Percentiles rank a stretch among this genome's conserved stretches.
These are phyloP conservation scores for Hippocampus kuda DNA, from an alignment of 2,797 vertebrate genomes.

Conservation along the genomic window DNA sequence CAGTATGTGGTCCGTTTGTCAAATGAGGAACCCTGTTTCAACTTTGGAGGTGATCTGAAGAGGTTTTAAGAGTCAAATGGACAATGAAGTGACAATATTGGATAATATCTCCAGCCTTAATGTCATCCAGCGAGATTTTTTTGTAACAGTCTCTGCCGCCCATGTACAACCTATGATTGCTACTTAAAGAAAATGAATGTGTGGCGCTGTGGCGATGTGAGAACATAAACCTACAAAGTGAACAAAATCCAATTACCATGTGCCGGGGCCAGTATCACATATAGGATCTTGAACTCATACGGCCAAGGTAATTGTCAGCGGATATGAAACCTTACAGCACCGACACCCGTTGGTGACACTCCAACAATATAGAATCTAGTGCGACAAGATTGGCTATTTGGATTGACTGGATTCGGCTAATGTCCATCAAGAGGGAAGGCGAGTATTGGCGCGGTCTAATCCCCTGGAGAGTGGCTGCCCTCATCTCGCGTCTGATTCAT, in stretches of 20 bases:
- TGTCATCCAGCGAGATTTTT: background rate
- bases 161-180: constrained; percentile 38
- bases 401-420: constrained; percentile 47
- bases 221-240: constrained; percentile 43
- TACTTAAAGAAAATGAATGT: constrained; percentile 50
- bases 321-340: constrained; percentile 36
- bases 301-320: constrained; percentile 46
- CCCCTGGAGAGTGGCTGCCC: constrained; percentile 25
- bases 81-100: background rate
- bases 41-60: background rate
- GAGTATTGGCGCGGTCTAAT: constrained; percentile 29
- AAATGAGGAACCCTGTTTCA: background rate
- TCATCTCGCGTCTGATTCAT: constrained; percentile 23
- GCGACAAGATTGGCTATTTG: constrained; percentile 42
- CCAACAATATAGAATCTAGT: constrained; percentile 29
- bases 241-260: constrained; percentile 60
- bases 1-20: background rate
- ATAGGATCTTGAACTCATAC: constrained; percentile 41
- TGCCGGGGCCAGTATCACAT: constrained; percentile 29
- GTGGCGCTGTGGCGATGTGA: constrained; percentile 26
- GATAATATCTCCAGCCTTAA: background rate
- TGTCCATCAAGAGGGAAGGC: constrained; percentile 47
- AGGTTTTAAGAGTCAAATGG: background rate
- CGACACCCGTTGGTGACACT: constrained; percentile 38
- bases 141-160: constrained; percentile 1